These are phyloP conservation scores for Edolisoma coerulescens DNA, from an alignment of 2,113 vertebrate species.

Conservation along the genomic window DNA sequence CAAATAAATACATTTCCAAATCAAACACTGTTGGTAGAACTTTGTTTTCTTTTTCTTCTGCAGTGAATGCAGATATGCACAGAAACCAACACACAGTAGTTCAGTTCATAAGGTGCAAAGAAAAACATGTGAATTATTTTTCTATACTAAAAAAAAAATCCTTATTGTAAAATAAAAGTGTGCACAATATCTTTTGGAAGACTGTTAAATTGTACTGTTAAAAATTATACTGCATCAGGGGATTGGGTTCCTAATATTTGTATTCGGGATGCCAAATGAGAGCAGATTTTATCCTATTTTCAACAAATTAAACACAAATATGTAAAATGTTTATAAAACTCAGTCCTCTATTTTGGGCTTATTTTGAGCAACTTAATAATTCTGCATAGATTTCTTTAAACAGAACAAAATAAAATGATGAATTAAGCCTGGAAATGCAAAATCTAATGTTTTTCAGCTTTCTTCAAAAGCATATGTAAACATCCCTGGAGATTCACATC, in stretches of 20 bases:
- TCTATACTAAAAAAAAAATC: neutral
- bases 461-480: constrained; percentile 4
- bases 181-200: constrained; percentile 26
- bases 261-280: constrained; percentile 72
- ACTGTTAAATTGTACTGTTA: constrained; percentile 5
- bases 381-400: constrained; percentile 58
- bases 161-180: neutral
- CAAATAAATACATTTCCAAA: neutral
- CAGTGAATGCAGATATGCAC: neutral
- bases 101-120: neutral
- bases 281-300: constrained; percentile 75
- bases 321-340: constrained; percentile 75
- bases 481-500: constrained; percentile 32
- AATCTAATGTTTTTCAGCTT: neutral
- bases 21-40: neutral
- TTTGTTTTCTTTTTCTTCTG: neutral
- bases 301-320: constrained; percentile 76
- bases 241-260: constrained; percentile 74
- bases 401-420: neutral
- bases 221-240: constrained; percentile 56
- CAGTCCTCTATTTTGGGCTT: constrained; percentile 69
- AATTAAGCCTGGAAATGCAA: constrained; percentile 20
- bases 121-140: neutral
- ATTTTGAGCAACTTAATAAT: constrained; percentile 67
- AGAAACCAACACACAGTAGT: neutral